Percentiles rank a stretch among this genome's conserved stretches.
Evolutionary conservation across 2,113 vertebrate species (phyloP).

Genomic region (Cariama cristata): DNA sequence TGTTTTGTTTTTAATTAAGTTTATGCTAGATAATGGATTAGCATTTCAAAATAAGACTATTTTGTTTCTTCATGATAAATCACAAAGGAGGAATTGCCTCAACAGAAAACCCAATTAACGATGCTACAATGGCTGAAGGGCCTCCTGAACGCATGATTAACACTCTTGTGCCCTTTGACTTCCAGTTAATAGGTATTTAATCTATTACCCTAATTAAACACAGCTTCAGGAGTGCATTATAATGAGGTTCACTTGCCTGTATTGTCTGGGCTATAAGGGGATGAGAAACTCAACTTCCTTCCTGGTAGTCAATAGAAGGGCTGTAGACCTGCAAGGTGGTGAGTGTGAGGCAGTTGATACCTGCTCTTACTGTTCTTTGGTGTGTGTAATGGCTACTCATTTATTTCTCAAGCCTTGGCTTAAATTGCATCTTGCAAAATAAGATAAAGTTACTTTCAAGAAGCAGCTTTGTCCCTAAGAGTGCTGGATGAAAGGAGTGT

Average conservation of each 20-base stretch:
- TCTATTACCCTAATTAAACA: background rate
- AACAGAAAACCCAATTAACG: slow-evolving; percentile 61
- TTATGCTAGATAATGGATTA: slow-evolving; percentile 56
- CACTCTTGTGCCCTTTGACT: slow-evolving; percentile 32
- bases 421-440: background rate
- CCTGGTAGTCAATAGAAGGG: background rate
- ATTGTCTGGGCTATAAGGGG: background rate
- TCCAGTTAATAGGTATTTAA: slow-evolving; percentile 54
- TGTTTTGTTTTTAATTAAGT: background rate
- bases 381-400: background rate
- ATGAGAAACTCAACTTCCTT: background rate
- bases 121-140: background rate
- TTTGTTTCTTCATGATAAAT: slow-evolving; percentile 63
- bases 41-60: slow-evolving; percentile 51
- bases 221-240: background rate
- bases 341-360: background rate
- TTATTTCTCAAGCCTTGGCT: background rate
- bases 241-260: background rate
- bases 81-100: slow-evolving; percentile 20
- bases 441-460: background rate
- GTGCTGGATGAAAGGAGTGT: background rate
- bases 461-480: background rate
- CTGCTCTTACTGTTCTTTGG: background rate
- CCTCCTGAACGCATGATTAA: background rate
- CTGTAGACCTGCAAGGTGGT: background rate